Evolutionary conservation across 2,888 invertebrate genomes (phyloP), one percentile per base, ranked within the genome.

Genomic region (Eristalinus aeneus): DNA sequence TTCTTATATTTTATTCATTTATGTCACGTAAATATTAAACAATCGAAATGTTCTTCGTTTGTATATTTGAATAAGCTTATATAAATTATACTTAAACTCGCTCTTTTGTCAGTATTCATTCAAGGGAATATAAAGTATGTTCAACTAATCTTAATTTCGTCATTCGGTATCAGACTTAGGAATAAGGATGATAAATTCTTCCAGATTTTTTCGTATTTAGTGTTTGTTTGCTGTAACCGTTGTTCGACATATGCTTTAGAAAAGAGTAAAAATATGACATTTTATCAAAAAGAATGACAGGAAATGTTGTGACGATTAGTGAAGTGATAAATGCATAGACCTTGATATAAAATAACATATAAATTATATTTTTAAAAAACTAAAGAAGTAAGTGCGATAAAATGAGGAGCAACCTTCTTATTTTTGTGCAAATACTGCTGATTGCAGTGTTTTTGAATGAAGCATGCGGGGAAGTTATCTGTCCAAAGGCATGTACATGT

Each of bases 51-150:
- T 16, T 46, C 16, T 46, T 3, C 16, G 60, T 53, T 34, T 67
- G n/a, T 67, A 77, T 56, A 46, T n/a, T 16, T 46, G 16, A 46
- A 46, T 16, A 46, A 46, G 46, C 16, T 8, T 16, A 46, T 46
- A 46, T 46, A 46, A 46, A 46, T 46, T 46, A n/a, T 16, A 8
- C 16, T 16, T 46, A 16, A 46, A 16, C 8, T 46, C 16, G 16
- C 8, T 46, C 16, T 8, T 46, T 46, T 16, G 8, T 1, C 46
- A 16, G 46, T 16, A 46, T 16, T 16, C 46, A 46, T 46, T 16
- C 46, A 46, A 46, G 46, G 46, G 16, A 16, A 16, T 82, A 68
- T 77, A 63, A 77, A 77, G 32, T 16, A 8, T 46, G 46, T 16
- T 46, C 46, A 46, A 16, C 46, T 16, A 16, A 46, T 46, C 46